Percentiles rank a stretch among this genome's conserved stretches.
These are phyloP conservation scores for Diloba caeruleocephala DNA, from an alignment of 2,888 invertebrate species.

Conservation along the genomic window DNA sequence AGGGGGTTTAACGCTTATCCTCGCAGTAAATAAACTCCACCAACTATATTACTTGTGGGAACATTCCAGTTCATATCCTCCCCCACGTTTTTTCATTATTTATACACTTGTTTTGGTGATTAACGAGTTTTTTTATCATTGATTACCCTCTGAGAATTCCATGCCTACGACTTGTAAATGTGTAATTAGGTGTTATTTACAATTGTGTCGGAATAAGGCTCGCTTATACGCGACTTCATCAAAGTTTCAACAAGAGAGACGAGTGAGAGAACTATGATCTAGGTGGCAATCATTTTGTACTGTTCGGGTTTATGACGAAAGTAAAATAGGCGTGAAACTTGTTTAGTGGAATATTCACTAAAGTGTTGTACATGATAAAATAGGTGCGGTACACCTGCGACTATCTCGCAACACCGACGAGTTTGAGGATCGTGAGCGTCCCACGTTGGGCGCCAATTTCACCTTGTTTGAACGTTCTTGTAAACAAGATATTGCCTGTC, in stretches of 20 bases:
- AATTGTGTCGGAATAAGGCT: conserved; percentile 11
- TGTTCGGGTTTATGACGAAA: conserved; percentile 69
- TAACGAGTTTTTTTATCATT: conserved; percentile 60
- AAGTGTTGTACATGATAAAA: conserved; percentile 79
- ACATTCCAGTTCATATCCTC: conserved; percentile 65
- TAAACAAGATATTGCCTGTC: conserved; percentile 75
- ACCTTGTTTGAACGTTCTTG: conserved; percentile 72
- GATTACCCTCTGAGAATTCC: conserved; percentile 38
- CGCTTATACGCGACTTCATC: conserved; percentile 41
- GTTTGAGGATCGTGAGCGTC: conserved; percentile 64
- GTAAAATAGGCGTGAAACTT: conserved; percentile 77
- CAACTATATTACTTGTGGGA: conserved; percentile 77
- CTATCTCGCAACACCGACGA: conserved; percentile 63
- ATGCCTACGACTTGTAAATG: conserved; percentile 10
- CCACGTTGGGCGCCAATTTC: conserved; percentile 75
- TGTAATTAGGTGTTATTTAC: conserved; percentile 36
- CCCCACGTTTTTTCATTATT: conserved; percentile 67
- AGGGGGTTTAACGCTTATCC: conserved; percentile 86
- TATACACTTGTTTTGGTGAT: conserved; percentile 68
- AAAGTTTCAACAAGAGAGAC: conserved; percentile 61
- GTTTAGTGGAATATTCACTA: conserved; percentile 74
- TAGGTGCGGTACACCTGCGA: conserved; percentile 81
- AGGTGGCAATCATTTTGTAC: conserved; percentile 68
- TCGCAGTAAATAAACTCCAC: conserved; percentile 82
- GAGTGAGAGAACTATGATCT: conserved; percentile 54